Evolutionary conservation across 1,140 invertebrate genomes (phyloP), one percentile per base, ranked within the genome.

Genomic region (Charaxes varanes): DNA sequence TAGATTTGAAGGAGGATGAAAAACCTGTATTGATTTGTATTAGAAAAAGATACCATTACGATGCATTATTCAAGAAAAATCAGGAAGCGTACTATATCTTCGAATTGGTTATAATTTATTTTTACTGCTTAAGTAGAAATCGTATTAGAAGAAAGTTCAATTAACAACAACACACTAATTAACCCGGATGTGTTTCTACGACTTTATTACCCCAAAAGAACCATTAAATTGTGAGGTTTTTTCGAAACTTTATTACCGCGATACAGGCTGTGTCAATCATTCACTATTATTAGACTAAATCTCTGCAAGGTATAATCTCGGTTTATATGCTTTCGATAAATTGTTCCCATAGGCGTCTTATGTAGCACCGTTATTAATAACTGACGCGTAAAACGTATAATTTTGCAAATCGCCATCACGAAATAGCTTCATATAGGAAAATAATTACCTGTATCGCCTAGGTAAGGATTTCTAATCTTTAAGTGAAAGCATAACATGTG

Each of bases 281-380:
- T 6, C 45, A 18, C 45, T 62, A 51, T 63, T 60, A 73, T 67
- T 67, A 65, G 46, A 55, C 27, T 43, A 40, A 54, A 52, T 56
- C 41, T 50, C 34, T 32, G 47, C 23, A 42, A 33, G 18, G 36
- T 55, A 45, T 61, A 63, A 68, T 64, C 37, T 62, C 11, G 40
- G 42, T 69, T 58, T 53, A 57, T 57, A 53, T 63, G 58, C 51
- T 71, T 63, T 65, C 50, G 41, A 61, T 56, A 51, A 69, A 73
- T 74, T 68, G 43, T 43, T 68, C 55, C 73, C 55, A 66, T 53
- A 58, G 70, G 73, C 70, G 49, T 62, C 53, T 53, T 59, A 71
- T 63, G 53, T 56, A 62, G 42, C 30, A 45, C 64, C 50, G 64
- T 71, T 72, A 77, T 60, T 72, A 77, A 77, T 72, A 60, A 54